Percentiles rank a stretch among this genome's conserved stretches.
These are phyloP conservation scores for Notechis scutatus DNA, from an alignment of 2,113 vertebrate species.

Conservation along the genomic window DNA sequence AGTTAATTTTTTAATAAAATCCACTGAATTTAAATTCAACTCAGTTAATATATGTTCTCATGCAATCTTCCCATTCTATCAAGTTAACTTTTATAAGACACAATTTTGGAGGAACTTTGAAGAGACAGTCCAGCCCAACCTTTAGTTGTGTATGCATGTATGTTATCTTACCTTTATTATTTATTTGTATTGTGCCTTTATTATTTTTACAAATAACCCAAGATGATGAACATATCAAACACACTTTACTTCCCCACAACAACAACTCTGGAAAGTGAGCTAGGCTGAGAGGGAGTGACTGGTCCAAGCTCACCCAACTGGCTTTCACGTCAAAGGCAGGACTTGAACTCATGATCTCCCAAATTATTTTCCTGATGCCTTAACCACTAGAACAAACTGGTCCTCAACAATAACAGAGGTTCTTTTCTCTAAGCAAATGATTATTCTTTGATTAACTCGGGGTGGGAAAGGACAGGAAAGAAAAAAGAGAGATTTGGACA, in stretches of 20 bases:
- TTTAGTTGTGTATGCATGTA: not conserved
- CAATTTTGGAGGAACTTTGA: not conserved
- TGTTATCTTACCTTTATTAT: not conserved
- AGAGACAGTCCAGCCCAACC: not conserved
- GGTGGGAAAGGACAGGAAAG: no score
- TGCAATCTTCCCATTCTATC: not conserved
- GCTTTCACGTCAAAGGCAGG: not conserved
- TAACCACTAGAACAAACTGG: not conserved
- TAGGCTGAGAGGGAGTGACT: not conserved
- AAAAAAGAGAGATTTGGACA: not conserved
- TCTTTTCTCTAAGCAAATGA: not conserved
- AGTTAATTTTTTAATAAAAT: not conserved
- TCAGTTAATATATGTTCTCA: not conserved
- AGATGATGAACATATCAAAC: not conserved
- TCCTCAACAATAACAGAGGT: not conserved
- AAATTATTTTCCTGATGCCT: not conserved
- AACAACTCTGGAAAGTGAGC: not conserved
- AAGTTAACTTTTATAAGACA: not conserved
- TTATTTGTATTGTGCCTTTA: not conserved
- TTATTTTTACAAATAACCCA: not conserved
- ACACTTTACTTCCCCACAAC: not conserved
- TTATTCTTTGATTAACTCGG: not conserved
- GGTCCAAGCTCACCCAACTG: not conserved
- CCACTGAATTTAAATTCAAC: not conserved
- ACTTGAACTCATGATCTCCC: not conserved